Conservation (phyloP, 2,797 vertebrate species). For the Odontamblyopus rebecca region DNA sequence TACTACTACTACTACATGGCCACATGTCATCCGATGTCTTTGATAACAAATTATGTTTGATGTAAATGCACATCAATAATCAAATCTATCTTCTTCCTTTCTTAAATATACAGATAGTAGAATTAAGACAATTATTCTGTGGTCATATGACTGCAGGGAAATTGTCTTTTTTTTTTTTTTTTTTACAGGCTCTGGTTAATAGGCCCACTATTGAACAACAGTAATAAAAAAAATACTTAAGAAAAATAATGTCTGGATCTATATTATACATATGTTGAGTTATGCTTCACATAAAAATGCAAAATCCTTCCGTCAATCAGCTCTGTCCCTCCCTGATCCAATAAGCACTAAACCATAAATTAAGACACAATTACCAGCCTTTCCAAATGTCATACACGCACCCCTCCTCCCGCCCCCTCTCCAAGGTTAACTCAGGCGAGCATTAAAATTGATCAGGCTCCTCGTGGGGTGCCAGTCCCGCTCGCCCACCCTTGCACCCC, state of each 20-base stretch:
- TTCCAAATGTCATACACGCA: constrained; percentile 31
- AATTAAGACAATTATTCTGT: no score
- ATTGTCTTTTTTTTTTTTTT: no score
- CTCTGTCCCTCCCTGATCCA: constrained; percentile 35
- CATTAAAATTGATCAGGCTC: constrained; percentile 75
- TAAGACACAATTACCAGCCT: constrained; percentile 51
- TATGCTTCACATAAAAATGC: not conserved
- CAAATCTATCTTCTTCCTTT: no score
- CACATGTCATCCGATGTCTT: no score
- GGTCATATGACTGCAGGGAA: no score
- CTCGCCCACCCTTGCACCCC: not conserved
- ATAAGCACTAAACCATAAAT: constrained; percentile 58
- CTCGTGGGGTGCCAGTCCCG: constrained; percentile 55
- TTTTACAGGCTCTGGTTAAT: no score
- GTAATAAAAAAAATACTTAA: not conserved
- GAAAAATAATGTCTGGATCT: not conserved
- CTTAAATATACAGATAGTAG: no score
- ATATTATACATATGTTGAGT: not conserved
- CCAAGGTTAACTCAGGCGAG: constrained; percentile 77
- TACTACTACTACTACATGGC: no score
- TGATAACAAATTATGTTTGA: no score
- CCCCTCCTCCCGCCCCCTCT: constrained; percentile 26
- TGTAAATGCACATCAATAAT: no score
- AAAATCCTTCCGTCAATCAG: not conserved
- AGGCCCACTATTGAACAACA: no score